Percentiles rank a stretch among this genome's conserved stretches.
Conservation (phyloP, 2,888 invertebrate genomes). For the Netelia melanura region DNA sequence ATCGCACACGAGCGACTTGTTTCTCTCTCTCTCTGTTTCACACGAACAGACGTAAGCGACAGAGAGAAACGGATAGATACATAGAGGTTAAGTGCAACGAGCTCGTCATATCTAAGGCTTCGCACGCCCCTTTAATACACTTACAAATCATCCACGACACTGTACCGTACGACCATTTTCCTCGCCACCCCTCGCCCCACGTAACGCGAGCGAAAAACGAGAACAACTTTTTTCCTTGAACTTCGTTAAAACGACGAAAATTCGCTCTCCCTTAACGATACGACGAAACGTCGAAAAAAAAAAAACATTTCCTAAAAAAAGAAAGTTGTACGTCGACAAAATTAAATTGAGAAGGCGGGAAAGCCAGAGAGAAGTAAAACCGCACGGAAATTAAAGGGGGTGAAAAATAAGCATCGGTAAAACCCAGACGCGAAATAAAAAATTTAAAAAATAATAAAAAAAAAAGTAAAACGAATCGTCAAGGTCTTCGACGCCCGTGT, state of each 20-base stretch:
- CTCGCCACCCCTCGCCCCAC: slow-evolving; percentile 31
- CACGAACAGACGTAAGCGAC: background rate
- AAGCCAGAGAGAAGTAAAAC: background rate
- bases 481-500: slow-evolving; percentile 24
- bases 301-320: background rate
- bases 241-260: background rate
- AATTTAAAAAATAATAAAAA: background rate
- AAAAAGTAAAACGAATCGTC: slow-evolving; percentile 3
- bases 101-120: slow-evolving; percentile 61
- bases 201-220: slow-evolving; percentile 16
- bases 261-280: too few species aligned
- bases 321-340: too few species aligned
- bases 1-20: background rate
- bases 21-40: background rate
- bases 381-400: background rate
- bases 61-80: slow-evolving; percentile 1
- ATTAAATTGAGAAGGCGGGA: background rate
- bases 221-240: slow-evolving; percentile 12
- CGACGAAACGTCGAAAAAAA: too few species aligned
- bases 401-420: background rate
- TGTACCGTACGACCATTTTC: slow-evolving; percentile 38
- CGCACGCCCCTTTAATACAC: slow-evolving; percentile 61
- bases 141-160: slow-evolving; percentile 52
- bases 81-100: slow-evolving; percentile 65
- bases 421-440: background rate